phyloP scores from a whole-genome alignment of 2,113 vertebrate genomes.

The Aspidoscelis tigris region DNA sequence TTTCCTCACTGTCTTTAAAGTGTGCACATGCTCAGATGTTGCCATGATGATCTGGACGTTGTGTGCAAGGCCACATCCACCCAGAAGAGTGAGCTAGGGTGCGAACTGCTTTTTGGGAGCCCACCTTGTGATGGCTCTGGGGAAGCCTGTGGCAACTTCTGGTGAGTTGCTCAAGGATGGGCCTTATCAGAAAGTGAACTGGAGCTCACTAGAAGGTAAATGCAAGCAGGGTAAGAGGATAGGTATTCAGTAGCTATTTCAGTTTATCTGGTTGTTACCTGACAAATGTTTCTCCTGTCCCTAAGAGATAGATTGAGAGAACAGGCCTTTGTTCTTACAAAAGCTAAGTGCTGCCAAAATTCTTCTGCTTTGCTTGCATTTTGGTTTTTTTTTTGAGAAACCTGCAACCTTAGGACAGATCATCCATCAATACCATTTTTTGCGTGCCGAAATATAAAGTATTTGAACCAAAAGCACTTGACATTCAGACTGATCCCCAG shows the following conservation, averaged over 20 bases:
- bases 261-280: not conserved
- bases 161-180: too few relatives aligned
- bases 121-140: too few relatives aligned
- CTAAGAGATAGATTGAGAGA: not conserved
- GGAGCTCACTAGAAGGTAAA: too few relatives aligned
- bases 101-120: too few relatives aligned
- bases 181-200: too few relatives aligned
- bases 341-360: not conserved
- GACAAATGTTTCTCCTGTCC: not conserved
- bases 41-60: too few relatives aligned
- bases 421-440: not conserved
- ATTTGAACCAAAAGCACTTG: constrained; percentile 2
- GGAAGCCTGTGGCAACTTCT: too few relatives aligned
- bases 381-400: not conserved
- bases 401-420: not conserved
- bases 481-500: not conserved
- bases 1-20: not conserved
- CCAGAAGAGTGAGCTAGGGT: too few relatives aligned
- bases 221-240: too few relatives aligned
- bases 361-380: not conserved
- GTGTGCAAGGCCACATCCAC: too few relatives aligned
- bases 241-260: not conserved
- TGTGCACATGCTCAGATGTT: too few relatives aligned
- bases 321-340: not conserved
- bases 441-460: not conserved